Conservation (phyloP, 2,797 vertebrate species). For the Prunella strophiata region DNA sequence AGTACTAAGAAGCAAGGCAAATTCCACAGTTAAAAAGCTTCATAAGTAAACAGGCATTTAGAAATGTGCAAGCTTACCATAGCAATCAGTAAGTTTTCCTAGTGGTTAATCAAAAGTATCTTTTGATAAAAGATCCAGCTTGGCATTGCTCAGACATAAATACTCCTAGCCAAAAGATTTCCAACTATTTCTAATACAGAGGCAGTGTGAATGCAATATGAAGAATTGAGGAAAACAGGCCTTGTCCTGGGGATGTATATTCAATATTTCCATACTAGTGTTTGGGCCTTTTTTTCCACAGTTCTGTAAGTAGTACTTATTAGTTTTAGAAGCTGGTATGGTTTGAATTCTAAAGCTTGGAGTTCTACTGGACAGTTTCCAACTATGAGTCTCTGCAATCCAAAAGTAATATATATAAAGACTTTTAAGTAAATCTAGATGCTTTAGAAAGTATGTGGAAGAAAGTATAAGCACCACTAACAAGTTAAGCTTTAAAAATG, state of each 20-base stretch:
- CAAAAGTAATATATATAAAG: not conserved
- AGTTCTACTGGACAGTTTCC: not conserved
- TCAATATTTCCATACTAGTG: not conserved
- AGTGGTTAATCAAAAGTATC: not conserved
- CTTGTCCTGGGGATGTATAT: not conserved
- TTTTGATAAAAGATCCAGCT: not conserved
- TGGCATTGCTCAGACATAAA: not conserved
- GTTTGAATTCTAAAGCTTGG: not conserved
- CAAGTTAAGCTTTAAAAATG: not conserved
- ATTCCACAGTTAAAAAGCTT: not conserved
- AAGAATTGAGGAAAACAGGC: not conserved
- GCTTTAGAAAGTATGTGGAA: not conserved
- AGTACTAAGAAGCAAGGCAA: not conserved
- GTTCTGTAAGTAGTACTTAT: not conserved
- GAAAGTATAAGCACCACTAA: not conserved
- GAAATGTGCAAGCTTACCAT: not conserved
- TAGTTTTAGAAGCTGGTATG: not conserved
- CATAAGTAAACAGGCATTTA: not conserved
- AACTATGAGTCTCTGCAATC: not conserved
- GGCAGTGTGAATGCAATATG: not conserved
- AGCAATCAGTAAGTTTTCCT: not conserved
- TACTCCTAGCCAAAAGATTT: not conserved
- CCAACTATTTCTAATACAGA: not conserved
- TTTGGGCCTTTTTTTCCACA: not conserved
- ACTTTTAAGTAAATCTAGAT: not conserved